Conservation (phyloP, 2,797 vertebrate genomes). For the Pangasius mekongensis region DNA sequence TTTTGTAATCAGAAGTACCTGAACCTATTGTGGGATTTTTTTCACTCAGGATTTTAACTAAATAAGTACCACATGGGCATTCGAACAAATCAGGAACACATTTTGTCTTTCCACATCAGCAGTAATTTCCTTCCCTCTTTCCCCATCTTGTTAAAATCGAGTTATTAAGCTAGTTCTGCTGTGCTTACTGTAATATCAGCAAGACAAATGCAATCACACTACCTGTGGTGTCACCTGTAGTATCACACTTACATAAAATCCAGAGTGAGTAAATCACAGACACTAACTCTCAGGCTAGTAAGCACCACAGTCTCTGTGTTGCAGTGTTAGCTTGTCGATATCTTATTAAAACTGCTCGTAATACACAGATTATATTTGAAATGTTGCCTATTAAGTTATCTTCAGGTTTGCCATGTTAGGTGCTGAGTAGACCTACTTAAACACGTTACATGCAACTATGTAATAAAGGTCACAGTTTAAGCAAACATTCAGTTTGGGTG, state of each 20-base stretch:
- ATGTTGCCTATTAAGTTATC: background rate
- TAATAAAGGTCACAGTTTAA: background rate
- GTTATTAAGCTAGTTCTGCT: background rate
- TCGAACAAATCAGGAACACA: background rate
- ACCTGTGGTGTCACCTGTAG: background rate
- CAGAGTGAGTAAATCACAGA: background rate
- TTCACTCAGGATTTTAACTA: background rate
- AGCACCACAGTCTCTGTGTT: background rate
- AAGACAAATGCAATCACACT: background rate
- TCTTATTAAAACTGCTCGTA: background rate
- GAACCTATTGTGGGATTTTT: background rate
- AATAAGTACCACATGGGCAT: background rate
- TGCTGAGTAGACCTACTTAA: background rate
- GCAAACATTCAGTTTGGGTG: background rate
- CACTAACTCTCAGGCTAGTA: too few relatives aligned
- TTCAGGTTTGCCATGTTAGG: background rate
- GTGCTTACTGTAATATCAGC: background rate
- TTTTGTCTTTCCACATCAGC: background rate
- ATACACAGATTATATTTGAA: background rate
- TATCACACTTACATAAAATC: background rate
- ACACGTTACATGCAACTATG: background rate
- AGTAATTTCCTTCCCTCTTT: background rate
- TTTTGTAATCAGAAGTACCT: background rate
- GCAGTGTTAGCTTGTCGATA: background rate
- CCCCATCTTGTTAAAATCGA: background rate